phyloP scores from a whole-genome alignment of 2,888 invertebrate species.

The Lysandra bellargus region DNA sequence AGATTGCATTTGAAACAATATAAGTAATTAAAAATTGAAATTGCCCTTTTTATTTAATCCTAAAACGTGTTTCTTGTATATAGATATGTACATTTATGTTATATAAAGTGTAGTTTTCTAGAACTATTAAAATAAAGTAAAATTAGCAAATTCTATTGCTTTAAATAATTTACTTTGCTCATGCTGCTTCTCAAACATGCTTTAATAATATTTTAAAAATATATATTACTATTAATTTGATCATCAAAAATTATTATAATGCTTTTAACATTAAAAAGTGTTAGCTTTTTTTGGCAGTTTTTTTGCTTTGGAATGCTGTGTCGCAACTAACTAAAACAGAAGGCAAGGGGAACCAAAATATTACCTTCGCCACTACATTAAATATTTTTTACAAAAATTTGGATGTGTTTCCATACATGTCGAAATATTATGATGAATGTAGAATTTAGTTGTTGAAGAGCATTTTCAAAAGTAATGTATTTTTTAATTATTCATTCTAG shows the following conservation, averaged over 20 bases:
- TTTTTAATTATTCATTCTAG: conserved; percentile 45
- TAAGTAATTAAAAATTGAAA: conserved; percentile 60
- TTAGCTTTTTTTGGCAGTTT: neutral
- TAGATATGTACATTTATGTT: neutral
- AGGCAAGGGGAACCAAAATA: neutral
- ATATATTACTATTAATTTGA: neutral
- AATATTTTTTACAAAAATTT: neutral
- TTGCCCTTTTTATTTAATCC: conserved; percentile 47
- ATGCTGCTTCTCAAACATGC: conserved; percentile 15
- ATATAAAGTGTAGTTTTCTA: neutral
- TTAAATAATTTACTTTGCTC: conserved; percentile 9
- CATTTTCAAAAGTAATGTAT: neutral
- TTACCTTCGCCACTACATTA: neutral
- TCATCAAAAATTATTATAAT: neutral
- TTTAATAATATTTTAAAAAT: neutral
- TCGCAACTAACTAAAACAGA: neutral
- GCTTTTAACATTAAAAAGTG: neutral
- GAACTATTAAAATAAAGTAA: neutral
- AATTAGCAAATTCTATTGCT: neutral
- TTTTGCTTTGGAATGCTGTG: neutral
- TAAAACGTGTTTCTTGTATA: neutral
- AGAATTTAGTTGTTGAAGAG: neutral
- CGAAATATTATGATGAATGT: neutral
- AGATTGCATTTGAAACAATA: conserved; percentile 78
- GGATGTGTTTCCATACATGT: neutral